phyloP scores from a whole-genome alignment of 2,797 vertebrate species.

The Rhynchotus rufescens region DNA sequence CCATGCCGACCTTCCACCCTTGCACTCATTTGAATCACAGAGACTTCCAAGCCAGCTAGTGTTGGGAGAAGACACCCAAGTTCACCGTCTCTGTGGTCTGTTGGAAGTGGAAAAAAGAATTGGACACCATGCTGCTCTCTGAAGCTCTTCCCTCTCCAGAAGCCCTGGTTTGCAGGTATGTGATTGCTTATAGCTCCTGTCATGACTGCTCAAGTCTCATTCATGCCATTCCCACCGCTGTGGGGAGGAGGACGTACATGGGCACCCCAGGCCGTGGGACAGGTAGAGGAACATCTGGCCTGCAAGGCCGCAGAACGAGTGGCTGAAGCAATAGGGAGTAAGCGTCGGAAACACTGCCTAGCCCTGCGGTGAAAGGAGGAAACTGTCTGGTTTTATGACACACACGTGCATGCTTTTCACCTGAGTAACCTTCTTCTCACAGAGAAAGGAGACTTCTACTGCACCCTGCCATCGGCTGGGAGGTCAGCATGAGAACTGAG shows the following conservation, averaged over 20 bases:
- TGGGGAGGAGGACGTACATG: background rate
- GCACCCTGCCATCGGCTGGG: background rate
- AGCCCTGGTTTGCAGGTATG: background rate
- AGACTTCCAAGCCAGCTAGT: background rate
- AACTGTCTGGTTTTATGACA: constrained; percentile 1
- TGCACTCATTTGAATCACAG: background rate
- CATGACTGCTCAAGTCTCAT: rapidly evolving
- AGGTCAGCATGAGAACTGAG: background rate
- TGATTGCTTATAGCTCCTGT: background rate
- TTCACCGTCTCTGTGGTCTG: background rate
- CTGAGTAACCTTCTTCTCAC: constrained; percentile 34
- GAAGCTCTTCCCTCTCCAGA: background rate
- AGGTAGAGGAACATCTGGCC: background rate
- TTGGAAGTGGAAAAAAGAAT: background rate
- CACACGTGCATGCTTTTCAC: background rate
- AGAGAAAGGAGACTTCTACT: background rate
- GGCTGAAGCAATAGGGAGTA: background rate
- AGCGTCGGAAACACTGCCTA: background rate
- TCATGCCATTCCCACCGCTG: background rate
- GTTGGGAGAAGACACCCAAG: background rate
- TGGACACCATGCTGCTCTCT: no score
- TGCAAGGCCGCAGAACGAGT: rapidly evolving
- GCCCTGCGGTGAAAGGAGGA: background rate
- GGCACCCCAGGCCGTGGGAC: background rate
- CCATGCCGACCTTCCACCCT: background rate